phyloP scores from a whole-genome alignment of 2,113 vertebrate species.

The Elephantulus edwardii region DNA sequence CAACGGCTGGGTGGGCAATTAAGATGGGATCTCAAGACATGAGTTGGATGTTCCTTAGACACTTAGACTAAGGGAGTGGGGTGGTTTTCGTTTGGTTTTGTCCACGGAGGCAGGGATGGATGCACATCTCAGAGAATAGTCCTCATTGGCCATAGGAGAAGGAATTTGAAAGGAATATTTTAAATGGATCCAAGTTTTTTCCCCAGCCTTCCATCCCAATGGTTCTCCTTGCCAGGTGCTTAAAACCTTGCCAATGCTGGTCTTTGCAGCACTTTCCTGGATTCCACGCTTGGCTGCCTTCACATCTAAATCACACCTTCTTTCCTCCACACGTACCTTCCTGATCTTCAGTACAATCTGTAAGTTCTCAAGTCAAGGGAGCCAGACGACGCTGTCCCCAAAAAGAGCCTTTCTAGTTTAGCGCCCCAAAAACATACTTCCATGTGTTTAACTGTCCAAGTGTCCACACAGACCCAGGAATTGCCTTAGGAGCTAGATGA shows the following conservation, averaged over 20 bases:
- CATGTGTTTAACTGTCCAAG: fast-evolving
- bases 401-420: background rate
- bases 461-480: fast-evolving
- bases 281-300: background rate
- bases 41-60: background rate
- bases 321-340: background rate
- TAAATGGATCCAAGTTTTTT: background rate
- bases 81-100: background rate
- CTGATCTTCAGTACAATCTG: background rate
- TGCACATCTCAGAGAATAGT: conserved; percentile 9
- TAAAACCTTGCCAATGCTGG: background rate
- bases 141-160: background rate
- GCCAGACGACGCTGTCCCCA: background rate
- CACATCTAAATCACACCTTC: background rate
- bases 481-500: background rate
- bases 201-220: background rate
- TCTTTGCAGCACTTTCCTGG: background rate
- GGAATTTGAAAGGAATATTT: background rate
- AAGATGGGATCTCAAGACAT: background rate
- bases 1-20: background rate
- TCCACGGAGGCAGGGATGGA: background rate
- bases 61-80: background rate
- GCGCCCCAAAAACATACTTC: background rate
- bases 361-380: background rate
- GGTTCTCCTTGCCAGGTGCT: background rate